Conservation (phyloP, 2,888 invertebrate genomes). For the Anthophora plumipes region DNA sequence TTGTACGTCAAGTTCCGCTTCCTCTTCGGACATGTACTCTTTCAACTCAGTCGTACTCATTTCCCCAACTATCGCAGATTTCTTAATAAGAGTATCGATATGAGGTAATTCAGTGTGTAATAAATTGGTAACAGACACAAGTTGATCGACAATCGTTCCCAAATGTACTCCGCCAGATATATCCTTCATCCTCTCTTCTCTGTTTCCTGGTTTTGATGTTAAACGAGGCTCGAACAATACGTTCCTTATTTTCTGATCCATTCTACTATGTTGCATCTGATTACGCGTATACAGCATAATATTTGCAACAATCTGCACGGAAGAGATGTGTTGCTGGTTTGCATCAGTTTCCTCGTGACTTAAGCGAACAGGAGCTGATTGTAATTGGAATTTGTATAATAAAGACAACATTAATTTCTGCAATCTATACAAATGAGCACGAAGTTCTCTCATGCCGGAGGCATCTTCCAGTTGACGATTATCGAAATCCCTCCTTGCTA, state of each 20-base stretch:
- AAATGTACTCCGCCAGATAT: slow-evolving; percentile 77
- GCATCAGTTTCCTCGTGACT: slow-evolving; percentile 68
- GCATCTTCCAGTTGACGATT: slow-evolving; percentile 74
- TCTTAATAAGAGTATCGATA: slow-evolving; percentile 78
- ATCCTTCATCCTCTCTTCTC: slow-evolving; percentile 75
- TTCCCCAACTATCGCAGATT: slow-evolving; percentile 78
- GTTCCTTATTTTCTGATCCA: slow-evolving; percentile 82
- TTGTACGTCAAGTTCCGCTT: slow-evolving; percentile 78
- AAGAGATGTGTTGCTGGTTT: slow-evolving; percentile 76
- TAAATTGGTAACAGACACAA: slow-evolving; percentile 77
- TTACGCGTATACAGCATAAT: slow-evolving; percentile 90
- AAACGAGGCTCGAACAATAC: slow-evolving; percentile 81
- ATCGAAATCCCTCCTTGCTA: slow-evolving; percentile 70
- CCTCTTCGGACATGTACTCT: slow-evolving; percentile 80
- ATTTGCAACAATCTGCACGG: slow-evolving; percentile 89
- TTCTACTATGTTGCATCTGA: slow-evolving; percentile 83
- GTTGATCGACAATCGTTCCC: slow-evolving; percentile 80
- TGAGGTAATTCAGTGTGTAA: slow-evolving; percentile 79
- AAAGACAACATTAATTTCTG: slow-evolving; percentile 91
- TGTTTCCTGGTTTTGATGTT: slow-evolving; percentile 70
- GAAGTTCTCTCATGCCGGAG: slow-evolving; percentile 82
- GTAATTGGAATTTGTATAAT: slow-evolving; percentile 89
- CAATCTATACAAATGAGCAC: slow-evolving; percentile 88
- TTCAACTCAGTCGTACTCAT: slow-evolving; percentile 87
- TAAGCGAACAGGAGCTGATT: slow-evolving; percentile 59